Percentiles rank a stretch among this genome's conserved stretches.
phyloP scores from a whole-genome alignment of 2,797 vertebrate species.

The Microtus obscurus region DNA sequence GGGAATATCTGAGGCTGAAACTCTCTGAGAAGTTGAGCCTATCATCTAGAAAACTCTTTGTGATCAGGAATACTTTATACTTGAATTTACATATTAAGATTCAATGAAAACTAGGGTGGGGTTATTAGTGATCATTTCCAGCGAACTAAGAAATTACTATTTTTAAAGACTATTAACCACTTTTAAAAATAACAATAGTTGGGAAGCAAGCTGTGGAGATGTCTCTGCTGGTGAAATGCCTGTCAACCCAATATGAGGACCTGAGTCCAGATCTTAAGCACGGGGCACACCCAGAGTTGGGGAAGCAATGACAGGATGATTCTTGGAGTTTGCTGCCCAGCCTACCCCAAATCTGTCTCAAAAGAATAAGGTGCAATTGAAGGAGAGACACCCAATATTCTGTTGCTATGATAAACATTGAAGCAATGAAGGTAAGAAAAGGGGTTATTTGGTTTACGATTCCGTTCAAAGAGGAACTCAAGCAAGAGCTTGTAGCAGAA shows the following conservation, averaged over 20 bases:
- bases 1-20: neutral
- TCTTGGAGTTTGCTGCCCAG: neutral
- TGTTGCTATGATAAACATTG: neutral
- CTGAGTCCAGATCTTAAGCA: neutral
- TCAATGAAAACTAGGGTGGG: neutral
- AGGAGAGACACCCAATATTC: neutral
- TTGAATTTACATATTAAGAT: neutral
- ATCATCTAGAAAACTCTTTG: neutral
- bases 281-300: too few relatives aligned
- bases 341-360: neutral
- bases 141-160: constrained; percentile 17
- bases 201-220: too few relatives aligned
- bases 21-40: neutral
- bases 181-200: neutral
- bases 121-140: neutral
- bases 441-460: neutral
- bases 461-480: neutral
- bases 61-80: neutral
- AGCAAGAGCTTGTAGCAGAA: neutral
- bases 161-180: neutral
- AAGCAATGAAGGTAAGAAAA: neutral
- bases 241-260: neutral
- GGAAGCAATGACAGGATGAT: neutral
- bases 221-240: neutral
- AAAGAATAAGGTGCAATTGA: neutral